Base-by-base conservation (phyloP, 2,888 invertebrate species). In the Iphiclides podalirius region DNA sequence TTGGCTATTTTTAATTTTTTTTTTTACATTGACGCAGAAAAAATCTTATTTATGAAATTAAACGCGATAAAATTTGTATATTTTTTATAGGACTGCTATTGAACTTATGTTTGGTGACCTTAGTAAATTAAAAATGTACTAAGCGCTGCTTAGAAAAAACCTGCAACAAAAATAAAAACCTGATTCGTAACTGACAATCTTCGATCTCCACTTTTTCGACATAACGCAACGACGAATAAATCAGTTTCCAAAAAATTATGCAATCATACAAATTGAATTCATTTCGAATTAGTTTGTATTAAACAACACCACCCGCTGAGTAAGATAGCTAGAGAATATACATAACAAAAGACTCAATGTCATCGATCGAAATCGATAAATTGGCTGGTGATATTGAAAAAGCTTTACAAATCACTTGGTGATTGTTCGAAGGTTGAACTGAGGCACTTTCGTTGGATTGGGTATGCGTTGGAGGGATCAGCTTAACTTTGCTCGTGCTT, bases 251-350 rank as follows among this genome's bases (percentile, higher is more conserved):
- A 74, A 66, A 74, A 77, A 81, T 83, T 81, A 82, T 80, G 82
- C 82, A 84, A 83, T 66, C 60, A 59, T 67, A 75, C 76, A 76
- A 79, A 83, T 83, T 83, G 78, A 80, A 82, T 74, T 78, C 66
- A 72, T 70, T 77, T 60, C 48, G 57, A 51, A 48, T 56, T 56
- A 52, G 57, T 56, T 75, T 66, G 68, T 65, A 70, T 69, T 67
- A 64, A 75, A 49, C 68, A 70, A 57, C 59, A 74, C 70, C 76
- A 73, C 83, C 84, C 56, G 77, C 69, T 52, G 82, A 17, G 78
- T 52, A 54, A 59, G 53, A 59, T 64, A 63, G 55, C 56, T 53
- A 48, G 50, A 51, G 51, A 57, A 57, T 54, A 59, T 55, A 56
- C 57, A 52, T 54, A 58, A 63, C 59, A 60, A 63, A 61, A 59